Evolutionary conservation across 2,113 vertebrate genomes (phyloP).

Genomic region (Lophura nycthemera): DNA sequence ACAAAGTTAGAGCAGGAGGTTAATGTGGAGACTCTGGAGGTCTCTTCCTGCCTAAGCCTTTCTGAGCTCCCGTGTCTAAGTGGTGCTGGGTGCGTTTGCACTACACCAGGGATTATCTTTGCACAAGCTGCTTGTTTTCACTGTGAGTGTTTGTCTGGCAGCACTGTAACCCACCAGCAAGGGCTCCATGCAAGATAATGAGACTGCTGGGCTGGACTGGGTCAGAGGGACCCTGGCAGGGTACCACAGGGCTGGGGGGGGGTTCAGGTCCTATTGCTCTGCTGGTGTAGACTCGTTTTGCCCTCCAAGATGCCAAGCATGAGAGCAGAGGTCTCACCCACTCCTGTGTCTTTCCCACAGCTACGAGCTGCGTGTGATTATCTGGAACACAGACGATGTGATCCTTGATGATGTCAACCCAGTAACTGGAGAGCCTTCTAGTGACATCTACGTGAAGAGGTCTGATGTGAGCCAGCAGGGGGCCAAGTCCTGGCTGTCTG

Average conservation of each 20-base stretch:
- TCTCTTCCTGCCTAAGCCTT: neutral
- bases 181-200: neutral
- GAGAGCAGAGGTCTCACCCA: neutral
- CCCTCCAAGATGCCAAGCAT: neutral
- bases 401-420: constrained; percentile 93
- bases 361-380: constrained; percentile 91
- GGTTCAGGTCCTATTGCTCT: neutral
- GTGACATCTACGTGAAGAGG: constrained; percentile 96
- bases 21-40: neutral
- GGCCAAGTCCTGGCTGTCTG: neutral
- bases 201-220: neutral
- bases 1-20: neutral
- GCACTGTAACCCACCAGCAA: neutral
- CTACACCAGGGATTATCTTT: neutral
- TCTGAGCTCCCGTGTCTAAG: neutral
- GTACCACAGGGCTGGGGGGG: neutral
- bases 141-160: neutral
- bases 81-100: neutral
- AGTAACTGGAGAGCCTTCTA: constrained; percentile 89
- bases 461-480: constrained; percentile 32
- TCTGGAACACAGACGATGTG: constrained; percentile 94
- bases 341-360: constrained; percentile 63
- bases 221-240: neutral
- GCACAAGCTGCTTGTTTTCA: neutral
- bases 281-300: neutral